Evolutionary conservation across 2,888 invertebrate genomes (phyloP).

Genomic region (Drosophila testacea): DNA sequence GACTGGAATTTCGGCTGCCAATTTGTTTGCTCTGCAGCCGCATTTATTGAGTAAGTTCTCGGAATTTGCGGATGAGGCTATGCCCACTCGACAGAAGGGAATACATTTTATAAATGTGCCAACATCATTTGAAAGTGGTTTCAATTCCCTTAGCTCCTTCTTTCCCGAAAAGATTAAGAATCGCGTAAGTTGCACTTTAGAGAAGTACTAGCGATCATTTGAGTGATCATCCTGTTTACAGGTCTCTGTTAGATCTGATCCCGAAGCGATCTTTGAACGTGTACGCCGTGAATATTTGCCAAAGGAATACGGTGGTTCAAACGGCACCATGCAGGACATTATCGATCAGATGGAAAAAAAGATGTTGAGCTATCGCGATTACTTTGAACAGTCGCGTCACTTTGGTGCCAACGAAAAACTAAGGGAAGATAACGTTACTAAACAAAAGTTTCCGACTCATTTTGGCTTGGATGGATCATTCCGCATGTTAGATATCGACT

Average conservation of each 20-base stretch:
- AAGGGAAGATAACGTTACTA: conserved; percentile 47
- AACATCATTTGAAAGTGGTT: conserved; percentile 87
- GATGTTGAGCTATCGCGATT: conserved; percentile 74
- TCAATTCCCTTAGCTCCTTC: conserved; percentile 87
- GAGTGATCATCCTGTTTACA: conserved; percentile 71
- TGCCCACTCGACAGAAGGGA: conserved; percentile 88
- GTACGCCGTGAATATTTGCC: conserved; percentile 88
- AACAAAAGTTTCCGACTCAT: conserved; percentile 17
- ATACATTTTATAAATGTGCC: conserved; percentile 88
- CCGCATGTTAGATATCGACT: conserved; percentile 52
- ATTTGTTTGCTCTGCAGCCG: conserved; percentile 88
- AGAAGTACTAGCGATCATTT: not conserved
- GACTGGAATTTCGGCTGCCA: conserved; percentile 86
- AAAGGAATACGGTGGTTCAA: conserved; percentile 88
- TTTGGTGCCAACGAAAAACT: conserved; percentile 81
- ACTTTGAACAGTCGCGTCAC: conserved; percentile 78
- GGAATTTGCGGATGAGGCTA: conserved; percentile 87
- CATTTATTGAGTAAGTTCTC: conserved; percentile 88
- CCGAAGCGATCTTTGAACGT: conserved; percentile 87
- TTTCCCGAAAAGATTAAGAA: conserved; percentile 88
- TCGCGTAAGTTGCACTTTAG: conserved; percentile 85
- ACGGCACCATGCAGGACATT: conserved; percentile 85
- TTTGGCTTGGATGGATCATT: conserved; percentile 55
- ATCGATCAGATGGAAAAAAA: conserved; percentile 80
- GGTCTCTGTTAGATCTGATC: conserved; percentile 87